phyloP scores from a whole-genome alignment of 2,797 vertebrate species.

The Simalia tracyae region DNA sequence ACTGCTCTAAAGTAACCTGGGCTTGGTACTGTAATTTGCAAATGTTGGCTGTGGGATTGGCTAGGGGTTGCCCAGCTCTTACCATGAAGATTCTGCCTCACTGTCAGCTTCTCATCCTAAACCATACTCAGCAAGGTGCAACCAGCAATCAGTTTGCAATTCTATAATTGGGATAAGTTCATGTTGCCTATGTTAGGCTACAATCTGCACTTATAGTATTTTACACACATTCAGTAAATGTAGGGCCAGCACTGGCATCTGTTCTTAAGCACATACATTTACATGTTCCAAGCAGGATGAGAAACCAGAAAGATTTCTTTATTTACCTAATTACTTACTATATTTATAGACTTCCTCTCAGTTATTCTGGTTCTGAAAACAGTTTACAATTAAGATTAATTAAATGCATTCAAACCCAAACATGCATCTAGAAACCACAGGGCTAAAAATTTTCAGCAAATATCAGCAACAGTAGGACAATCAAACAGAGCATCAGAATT shows the following conservation, averaged over 20 bases:
- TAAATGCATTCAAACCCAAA: neutral
- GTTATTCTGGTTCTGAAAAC: neutral
- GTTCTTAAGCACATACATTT: neutral
- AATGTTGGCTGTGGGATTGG: neutral
- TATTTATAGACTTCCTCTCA: slow-evolving; percentile 9
- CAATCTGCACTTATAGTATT: slow-evolving; percentile 14
- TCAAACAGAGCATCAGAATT: neutral
- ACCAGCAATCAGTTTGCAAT: neutral
- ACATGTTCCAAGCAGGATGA: neutral
- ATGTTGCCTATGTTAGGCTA: neutral
- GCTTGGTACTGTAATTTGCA: neutral
- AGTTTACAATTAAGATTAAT: neutral
- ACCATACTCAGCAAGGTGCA: slow-evolving; percentile 9
- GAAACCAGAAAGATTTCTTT: neutral
- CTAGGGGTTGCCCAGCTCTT: neutral
- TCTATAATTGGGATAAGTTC: slow-evolving; percentile 14
- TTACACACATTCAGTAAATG: neutral
- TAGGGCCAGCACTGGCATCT: slow-evolving; percentile 6
- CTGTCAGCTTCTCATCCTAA: neutral
- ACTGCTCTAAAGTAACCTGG: neutral
- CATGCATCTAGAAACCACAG: neutral
- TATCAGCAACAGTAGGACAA: neutral
- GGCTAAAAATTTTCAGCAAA: neutral
- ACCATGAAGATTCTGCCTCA: neutral
- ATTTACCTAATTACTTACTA: neutral